Base-by-base conservation (phyloP, 2,113 vertebrate genomes). In the Plecotus auritus region DNA sequence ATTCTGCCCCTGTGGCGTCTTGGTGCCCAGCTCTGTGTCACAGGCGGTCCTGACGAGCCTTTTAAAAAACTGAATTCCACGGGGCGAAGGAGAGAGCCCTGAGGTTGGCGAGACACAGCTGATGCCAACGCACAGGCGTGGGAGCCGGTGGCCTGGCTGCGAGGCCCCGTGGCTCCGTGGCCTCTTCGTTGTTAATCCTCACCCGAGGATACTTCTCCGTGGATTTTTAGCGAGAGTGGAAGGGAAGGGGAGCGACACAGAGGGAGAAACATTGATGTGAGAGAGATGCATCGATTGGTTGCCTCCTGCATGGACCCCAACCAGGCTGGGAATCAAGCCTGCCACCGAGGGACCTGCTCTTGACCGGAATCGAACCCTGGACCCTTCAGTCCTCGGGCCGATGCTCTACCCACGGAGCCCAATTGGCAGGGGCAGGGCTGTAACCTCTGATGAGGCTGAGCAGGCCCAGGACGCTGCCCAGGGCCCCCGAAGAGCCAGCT, bases 121-220 rank as follows among this genome's bases (percentile, higher is more conserved):
- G 8, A 18, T 30, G 0, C 3, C 18, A 1, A 59, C 49, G 13
- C 2, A 5, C 30, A 14, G n/a, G 32, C 69, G 1, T 1, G 9
- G 59, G n/a, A 40, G 9, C 35, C 23, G 18, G 17, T 9, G 26
- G n/a, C 10, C 30, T 54, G 40, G 37, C 7, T 80, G 20, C 22
- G 47, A 51, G 42, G 73, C 81, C n/a, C 17, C 1, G 0, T 32
- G 49, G 76, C 12, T 40, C 61, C 47, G 13, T 72, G 47, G 16
- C 18, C 47, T 30, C 30, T 32, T 9, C 26, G 56, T 59, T 59
- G 56, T 10, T 26, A 10, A 26, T 26, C 56, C 22, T 26, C 56
- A 26, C 56, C 56, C 1, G 56, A 26, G 23, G 56, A 20, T 26
- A 10, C 56, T 59, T 59, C 26, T 26, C 59, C 23, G 4, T 28